These are phyloP conservation scores for Nemoura dubitans DNA, from an alignment of 2,888 invertebrate species.

Conservation along the genomic window DNA sequence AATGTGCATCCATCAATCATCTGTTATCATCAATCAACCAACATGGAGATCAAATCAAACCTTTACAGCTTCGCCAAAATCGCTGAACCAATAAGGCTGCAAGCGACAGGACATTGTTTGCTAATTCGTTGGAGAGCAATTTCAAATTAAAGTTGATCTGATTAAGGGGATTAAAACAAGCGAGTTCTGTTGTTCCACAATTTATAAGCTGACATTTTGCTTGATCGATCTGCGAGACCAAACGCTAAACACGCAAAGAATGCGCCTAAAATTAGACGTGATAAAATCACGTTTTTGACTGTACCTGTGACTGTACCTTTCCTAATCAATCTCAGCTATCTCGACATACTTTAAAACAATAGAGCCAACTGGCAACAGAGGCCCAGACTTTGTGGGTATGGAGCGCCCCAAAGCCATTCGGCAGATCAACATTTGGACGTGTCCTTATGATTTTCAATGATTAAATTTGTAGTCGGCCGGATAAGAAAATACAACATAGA, in stretches of 20 bases:
- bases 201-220: not conserved
- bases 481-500: too few species aligned
- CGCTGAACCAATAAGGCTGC: not conserved
- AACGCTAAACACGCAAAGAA: not conserved
- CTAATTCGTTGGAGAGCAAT: not conserved
- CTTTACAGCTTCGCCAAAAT: not conserved
- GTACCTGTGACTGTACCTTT: not conserved
- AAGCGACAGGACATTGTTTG: not conserved
- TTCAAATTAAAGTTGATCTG: not conserved
- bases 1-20: not conserved
- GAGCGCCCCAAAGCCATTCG: too few species aligned
- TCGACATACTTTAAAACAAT: not conserved
- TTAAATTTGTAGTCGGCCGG: too few species aligned
- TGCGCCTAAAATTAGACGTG: not conserved
- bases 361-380: not conserved
- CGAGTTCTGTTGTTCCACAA: not conserved
- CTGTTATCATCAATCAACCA: conserved; percentile 1
- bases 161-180: not conserved
- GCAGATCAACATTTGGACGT: too few species aligned
- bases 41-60: not conserved
- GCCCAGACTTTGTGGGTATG: too few species aligned
- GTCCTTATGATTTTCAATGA: too few species aligned
- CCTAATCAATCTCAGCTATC: not conserved
- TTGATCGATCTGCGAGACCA: not conserved
- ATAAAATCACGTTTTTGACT: not conserved